Percentiles rank a stretch among this genome's conserved stretches.
Conservation (phyloP, 2,797 vertebrate species). For the Lindbergichthys nudifrons region DNA sequence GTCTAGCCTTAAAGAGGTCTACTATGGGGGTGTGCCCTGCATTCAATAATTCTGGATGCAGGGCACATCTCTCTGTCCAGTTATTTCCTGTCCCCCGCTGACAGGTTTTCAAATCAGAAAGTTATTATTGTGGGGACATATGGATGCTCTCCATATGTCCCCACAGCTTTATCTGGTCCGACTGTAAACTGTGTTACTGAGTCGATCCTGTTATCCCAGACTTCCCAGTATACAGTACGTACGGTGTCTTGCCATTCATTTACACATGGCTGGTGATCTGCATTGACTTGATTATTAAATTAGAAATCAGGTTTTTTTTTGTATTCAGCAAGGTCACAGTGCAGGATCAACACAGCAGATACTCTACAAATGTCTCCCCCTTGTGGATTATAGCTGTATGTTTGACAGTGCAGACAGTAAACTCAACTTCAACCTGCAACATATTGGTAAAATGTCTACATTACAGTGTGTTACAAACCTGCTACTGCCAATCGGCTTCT, state of each 20-base stretch:
- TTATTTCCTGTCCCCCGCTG: too few relatives aligned
- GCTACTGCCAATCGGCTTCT: background rate
- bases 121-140: too few relatives aligned
- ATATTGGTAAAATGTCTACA: too few relatives aligned
- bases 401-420: background rate
- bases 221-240: background rate
- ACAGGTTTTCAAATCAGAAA: too few relatives aligned
- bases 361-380: slow-evolving; percentile 47
- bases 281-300: background rate
- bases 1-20: too few relatives aligned
- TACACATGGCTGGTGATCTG: background rate
- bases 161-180: background rate
- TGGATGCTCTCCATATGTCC: too few relatives aligned
- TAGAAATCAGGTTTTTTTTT: background rate
- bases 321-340: background rate
- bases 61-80: too few relatives aligned
- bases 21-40: too few relatives aligned
- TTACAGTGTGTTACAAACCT: too few relatives aligned
- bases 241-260: background rate
- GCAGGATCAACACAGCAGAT: background rate
- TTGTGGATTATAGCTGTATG: slow-evolving; percentile 31
- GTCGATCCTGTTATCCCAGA: too few relatives aligned
- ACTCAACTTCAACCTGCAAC: background rate
- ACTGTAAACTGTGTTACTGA: background rate
- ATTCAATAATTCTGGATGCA: too few relatives aligned